phyloP scores from a whole-genome alignment of 2,797 vertebrate genomes.

The Lophura swinhoii region DNA sequence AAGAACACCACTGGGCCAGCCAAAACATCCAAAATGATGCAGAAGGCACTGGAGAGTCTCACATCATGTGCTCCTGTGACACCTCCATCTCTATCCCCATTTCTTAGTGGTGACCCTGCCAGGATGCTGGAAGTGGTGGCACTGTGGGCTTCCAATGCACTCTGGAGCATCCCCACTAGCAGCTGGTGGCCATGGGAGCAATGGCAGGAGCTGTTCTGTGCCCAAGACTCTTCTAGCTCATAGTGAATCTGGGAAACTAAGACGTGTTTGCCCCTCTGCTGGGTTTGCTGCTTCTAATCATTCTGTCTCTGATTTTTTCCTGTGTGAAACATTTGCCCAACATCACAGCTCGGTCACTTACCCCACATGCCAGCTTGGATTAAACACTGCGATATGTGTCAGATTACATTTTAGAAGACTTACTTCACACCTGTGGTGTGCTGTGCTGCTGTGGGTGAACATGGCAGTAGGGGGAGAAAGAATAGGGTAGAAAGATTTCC shows the following conservation, averaged over 20 bases:
- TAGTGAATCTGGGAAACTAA: background rate
- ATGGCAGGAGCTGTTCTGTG: background rate
- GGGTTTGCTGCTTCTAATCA: background rate
- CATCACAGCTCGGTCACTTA: background rate
- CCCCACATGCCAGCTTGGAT: constrained; percentile 35
- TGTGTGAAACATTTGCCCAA: constrained; percentile 2
- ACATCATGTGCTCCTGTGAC: fast-evolving
- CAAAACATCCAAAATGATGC: background rate
- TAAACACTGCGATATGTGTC: constrained; percentile 31
- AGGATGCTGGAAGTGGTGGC: background rate
- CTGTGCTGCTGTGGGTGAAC: background rate
- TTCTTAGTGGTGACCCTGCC: background rate
- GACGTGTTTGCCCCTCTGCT: background rate
- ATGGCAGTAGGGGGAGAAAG: background rate
- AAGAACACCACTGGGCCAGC: background rate
- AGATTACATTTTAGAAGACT: constrained; percentile 30
- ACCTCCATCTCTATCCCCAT: fast-evolving
- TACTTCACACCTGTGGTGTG: constrained; percentile 20
- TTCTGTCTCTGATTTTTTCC: background rate
- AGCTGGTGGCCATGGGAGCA: fast-evolving
- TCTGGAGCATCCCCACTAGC: fast-evolving
- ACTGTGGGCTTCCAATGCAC: fast-evolving
- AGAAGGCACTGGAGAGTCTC: background rate
- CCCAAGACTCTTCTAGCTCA: background rate
- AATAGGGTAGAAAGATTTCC: background rate